A percentile compares a stretch with the other conserved stretches of the same genome.
These are phyloP conservation scores for Ostrea edulis DNA, from an alignment of 1,140 invertebrate genomes.

Conservation along the genomic window DNA sequence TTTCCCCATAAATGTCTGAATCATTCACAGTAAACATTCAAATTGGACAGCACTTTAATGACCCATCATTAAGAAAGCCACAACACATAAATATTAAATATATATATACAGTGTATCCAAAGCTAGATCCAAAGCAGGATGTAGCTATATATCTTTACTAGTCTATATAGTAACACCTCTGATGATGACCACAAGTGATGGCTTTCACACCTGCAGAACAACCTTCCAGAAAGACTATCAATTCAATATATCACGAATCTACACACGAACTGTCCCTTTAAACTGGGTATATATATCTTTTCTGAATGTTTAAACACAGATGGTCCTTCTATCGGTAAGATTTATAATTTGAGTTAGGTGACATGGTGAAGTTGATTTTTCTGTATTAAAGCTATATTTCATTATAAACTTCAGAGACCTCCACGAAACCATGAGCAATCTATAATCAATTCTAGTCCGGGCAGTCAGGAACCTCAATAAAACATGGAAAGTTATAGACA, in stretches of 20 bases:
- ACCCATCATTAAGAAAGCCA: neutral
- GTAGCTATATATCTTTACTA: neutral
- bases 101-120: neutral
- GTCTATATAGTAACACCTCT: neutral
- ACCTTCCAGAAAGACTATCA: neutral
- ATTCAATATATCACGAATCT: neutral
- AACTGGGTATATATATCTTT: neutral
- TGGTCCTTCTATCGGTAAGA: neutral
- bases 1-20: neutral
- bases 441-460: no score
- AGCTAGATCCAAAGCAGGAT: neutral
- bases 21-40: neutral
- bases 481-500: no score
- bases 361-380: neutral
- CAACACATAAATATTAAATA: neutral
- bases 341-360: neutral
- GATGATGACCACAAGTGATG: neutral
- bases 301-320: constrained; percentile 6
- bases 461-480: no score
- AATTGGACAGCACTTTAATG: neutral
- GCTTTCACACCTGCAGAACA: neutral
- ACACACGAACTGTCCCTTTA: neutral
- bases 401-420: neutral
- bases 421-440: no score
- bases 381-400: neutral